These are phyloP conservation scores for Hippocampus guttulatus DNA, from an alignment of 2,113 vertebrate genomes.

Conservation along the genomic window DNA sequence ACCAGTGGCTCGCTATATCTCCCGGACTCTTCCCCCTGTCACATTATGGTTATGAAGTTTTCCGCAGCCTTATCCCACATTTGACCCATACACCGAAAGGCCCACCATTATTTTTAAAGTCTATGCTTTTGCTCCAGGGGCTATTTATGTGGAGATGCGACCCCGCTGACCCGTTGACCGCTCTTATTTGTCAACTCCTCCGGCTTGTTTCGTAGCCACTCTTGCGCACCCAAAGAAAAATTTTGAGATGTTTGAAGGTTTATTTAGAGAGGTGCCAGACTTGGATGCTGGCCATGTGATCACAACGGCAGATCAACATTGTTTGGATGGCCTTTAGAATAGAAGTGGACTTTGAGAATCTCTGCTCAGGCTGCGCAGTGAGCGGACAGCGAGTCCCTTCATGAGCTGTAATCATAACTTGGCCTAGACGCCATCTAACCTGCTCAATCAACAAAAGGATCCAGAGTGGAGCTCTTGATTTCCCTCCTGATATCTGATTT, in stretches of 20 bases:
- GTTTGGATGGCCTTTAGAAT: constrained; percentile 9
- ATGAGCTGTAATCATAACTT: constrained; percentile 65
- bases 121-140: constrained; percentile 57
- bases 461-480: constrained; percentile 53
- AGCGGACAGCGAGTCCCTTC: constrained; percentile 27
- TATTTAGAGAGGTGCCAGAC: constrained; percentile 10
- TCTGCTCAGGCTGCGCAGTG: constrained; percentile 16
- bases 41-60: constrained; percentile 63
- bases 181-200: constrained; percentile 6
- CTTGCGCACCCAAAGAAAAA: not conserved
- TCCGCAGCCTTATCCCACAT: constrained; percentile 57
- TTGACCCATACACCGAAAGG: constrained; percentile 48
- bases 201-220: constrained; percentile 38
- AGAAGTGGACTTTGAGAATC: constrained; percentile 10
- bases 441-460: constrained; percentile 58
- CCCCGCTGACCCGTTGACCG: constrained; percentile 42
- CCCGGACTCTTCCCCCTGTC: constrained; percentile 56
- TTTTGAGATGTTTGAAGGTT: constrained; percentile 3
- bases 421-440: constrained; percentile 56
- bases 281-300: not conserved
- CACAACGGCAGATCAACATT: not conserved
- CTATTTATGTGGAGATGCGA: constrained; percentile 55
- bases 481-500: constrained; percentile 54
- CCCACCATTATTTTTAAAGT: constrained; percentile 62
- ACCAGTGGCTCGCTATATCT: constrained; percentile 60